A percentile compares a stretch with the other conserved stretches of the same genome.
These are phyloP conservation scores for Empis stercorea DNA, from an alignment of 2,888 invertebrate species.

Conservation along the genomic window DNA sequence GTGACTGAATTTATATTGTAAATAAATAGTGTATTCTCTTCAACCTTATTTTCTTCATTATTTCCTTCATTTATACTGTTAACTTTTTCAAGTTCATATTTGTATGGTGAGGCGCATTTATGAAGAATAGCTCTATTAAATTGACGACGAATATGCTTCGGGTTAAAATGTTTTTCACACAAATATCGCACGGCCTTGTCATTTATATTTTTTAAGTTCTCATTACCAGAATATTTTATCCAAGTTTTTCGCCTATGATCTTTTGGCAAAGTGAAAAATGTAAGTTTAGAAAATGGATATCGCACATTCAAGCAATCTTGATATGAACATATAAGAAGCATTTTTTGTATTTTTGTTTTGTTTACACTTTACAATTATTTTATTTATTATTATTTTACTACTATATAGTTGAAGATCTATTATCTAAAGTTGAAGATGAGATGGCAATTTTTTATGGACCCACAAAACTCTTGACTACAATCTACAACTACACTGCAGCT, in stretches of 20 bases:
- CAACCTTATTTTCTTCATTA: neutral
- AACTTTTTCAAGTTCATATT: constrained; percentile 1
- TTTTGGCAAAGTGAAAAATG: constrained; percentile 19
- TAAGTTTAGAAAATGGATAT: constrained; percentile 1
- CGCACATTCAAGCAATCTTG: too few species aligned
- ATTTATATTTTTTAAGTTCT: constrained; percentile 10
- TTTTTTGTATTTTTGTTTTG: too few species aligned
- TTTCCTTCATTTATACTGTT: neutral
- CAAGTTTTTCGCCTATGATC: constrained; percentile 18
- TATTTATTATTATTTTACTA: too few species aligned
- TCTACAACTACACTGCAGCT: too few species aligned
- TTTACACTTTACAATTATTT: too few species aligned
- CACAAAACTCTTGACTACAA: too few species aligned
- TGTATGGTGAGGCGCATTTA: constrained; percentile 16
- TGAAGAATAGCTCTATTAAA: constrained; percentile 17
- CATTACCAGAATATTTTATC: constrained; percentile 23
- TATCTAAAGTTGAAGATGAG: too few species aligned
- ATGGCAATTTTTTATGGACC: too few species aligned
- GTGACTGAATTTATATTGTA: neutral
- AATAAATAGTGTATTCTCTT: neutral
- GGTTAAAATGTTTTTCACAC: constrained; percentile 20
- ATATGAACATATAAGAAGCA: too few species aligned
- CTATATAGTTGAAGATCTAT: too few species aligned
- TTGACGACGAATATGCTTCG: constrained; percentile 15
- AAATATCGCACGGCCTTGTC: constrained; percentile 12